Base-by-base conservation (phyloP, 1,140 invertebrate genomes). In the Drosophila bocki region DNA sequence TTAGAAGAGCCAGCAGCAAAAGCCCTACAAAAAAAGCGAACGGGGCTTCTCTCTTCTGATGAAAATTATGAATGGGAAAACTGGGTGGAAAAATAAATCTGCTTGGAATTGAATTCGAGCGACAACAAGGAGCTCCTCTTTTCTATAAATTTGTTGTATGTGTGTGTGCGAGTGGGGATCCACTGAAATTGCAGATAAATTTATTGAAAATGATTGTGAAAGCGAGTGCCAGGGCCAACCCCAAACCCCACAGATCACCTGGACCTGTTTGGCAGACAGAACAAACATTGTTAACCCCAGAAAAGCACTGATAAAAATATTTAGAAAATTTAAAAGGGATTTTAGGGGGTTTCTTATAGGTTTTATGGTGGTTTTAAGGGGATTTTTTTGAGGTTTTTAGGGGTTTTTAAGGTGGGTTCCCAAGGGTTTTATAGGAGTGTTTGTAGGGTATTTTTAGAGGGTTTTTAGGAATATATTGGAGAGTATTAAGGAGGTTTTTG, bases 141-240 rank as follows among this genome's bases (percentile, higher is more conserved):
- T 37, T 54, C 51, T 37, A 13, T 15, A 32, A 12, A 51, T 50
- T 42, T 39, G 29, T 68, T 42, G 48, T 32, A 29, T 17, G n/a
- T 62, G 26, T 48, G 44, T 41, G 62, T 51, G 62, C 44, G 51
- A 33, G 50, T 51, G 33, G 54, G 19, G 35, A 74, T 84, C 62
- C 77, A 69, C 62, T 62, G 68, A 82, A 71, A 88, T 79, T 88
- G 67, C 63, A 76, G 78, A 88, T 85, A 88, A 85, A 90, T 88
- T 90, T 90, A 88, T 88, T 84, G 85, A 88, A 90, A 88, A 88
- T 88, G 85, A 82, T 90, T 88, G 65, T 68, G 50, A 59, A 50
- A 71, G 57, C 63, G 60, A 64, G 57, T 63, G 53, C 33, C 47
- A 61, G 57, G 42, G 39, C 26, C 42, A 47, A 33, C 35, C 22